Percentiles rank a stretch among this genome's conserved stretches.
These are phyloP conservation scores for Thera britannica DNA, from an alignment of 2,888 invertebrate species.

Conservation along the genomic window DNA sequence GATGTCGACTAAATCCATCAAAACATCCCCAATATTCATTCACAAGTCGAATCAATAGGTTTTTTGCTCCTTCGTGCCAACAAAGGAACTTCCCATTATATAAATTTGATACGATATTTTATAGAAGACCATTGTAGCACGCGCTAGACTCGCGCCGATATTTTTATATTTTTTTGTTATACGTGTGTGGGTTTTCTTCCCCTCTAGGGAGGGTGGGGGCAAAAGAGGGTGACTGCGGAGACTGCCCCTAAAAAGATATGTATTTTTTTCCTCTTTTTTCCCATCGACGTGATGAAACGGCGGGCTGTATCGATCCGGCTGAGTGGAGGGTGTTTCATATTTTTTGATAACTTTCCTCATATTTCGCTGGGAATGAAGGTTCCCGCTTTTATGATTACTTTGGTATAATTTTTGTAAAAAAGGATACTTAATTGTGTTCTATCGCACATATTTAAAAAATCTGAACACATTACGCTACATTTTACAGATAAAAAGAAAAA, in stretches of 20 bases:
- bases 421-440: no score
- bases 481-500: no score
- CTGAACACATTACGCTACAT: no score
- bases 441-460: no score
- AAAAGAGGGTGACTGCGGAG: constrained; percentile 52
- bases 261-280: constrained; percentile 83
- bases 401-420: background rate
- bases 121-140: constrained; percentile 73
- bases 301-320: constrained; percentile 77
- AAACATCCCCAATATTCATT: constrained; percentile 61
- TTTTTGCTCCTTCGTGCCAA: constrained; percentile 70
- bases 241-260: constrained; percentile 84
- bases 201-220: constrained; percentile 44
- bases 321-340: constrained; percentile 40
- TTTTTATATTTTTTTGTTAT: constrained; percentile 68
- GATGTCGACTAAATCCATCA: constrained; percentile 51
- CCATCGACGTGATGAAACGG: constrained; percentile 81
- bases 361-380: constrained; percentile 10
- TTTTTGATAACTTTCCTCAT: constrained; percentile 51
- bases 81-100: constrained; percentile 74
- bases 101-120: constrained; percentile 81
- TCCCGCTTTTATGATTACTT: no score
- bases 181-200: constrained; percentile 55
- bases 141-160: constrained; percentile 68
- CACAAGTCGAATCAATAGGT: constrained; percentile 55